Conservation (phyloP, 2,888 invertebrate species). For the Euplagia quadripunctaria region DNA sequence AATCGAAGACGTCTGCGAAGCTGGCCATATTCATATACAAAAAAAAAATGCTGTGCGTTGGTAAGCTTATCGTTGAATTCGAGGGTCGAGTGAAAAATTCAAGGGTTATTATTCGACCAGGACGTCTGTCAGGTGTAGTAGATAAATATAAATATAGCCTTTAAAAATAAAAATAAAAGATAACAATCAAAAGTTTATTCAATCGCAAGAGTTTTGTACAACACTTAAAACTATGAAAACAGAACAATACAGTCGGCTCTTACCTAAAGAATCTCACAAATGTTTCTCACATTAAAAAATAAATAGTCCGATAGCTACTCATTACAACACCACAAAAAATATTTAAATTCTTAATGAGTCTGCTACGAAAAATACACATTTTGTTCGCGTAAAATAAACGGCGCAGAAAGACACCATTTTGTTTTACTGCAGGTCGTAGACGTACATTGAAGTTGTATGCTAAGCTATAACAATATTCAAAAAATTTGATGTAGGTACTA, state of each 20-base stretch:
- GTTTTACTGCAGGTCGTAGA: neutral
- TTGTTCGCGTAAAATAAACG: constrained; percentile 14
- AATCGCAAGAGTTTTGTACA: constrained; percentile 78
- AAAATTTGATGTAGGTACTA: too few species aligned
- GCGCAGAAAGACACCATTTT: neutral
- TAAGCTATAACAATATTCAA: too few species aligned
- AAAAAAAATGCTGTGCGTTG: neutral
- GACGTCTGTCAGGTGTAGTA: too few species aligned
- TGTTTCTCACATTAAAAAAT: constrained; percentile 50
- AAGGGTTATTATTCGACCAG: too few species aligned
- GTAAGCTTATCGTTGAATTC: too few species aligned
- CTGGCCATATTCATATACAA: too few species aligned
- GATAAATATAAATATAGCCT: too few species aligned
- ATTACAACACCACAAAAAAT: constrained; percentile 35
- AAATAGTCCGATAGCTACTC: constrained; percentile 43
- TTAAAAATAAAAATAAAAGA: constrained; percentile 12
- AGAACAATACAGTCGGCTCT: constrained; percentile 49
- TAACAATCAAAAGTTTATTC: constrained; percentile 65
- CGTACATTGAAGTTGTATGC: too few species aligned
- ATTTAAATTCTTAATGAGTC: constrained; percentile 47
- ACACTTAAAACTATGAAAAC: constrained; percentile 71
- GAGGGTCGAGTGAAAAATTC: too few species aligned
- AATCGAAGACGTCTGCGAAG: too few species aligned
- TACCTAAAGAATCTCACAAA: constrained; percentile 36
- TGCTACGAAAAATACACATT: constrained; percentile 37